These are phyloP conservation scores for Diglossa cyanea DNA, from an alignment of 2,797 vertebrate genomes.

Conservation along the genomic window DNA sequence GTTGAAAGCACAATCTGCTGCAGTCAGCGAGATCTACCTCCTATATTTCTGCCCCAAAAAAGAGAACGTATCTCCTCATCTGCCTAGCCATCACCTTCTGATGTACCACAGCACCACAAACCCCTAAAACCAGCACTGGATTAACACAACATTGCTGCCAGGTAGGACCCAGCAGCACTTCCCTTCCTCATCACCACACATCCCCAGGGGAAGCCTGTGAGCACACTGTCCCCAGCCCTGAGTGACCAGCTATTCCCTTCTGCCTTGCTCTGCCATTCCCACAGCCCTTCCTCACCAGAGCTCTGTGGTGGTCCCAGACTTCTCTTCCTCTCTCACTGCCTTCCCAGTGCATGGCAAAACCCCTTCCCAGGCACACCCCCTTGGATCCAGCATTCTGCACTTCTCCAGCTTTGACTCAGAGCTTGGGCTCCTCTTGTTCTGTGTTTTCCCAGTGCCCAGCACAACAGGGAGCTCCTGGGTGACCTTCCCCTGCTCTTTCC, in stretches of 20 bases:
- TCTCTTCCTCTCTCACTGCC: not conserved
- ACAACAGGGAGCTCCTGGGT: not conserved
- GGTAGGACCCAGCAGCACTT: not conserved
- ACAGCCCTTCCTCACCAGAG: not conserved
- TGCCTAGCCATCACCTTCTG: not conserved
- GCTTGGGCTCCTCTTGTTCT: fast-evolving
- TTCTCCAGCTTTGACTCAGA: not conserved
- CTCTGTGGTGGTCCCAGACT: fast-evolving
- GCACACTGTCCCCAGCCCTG: not conserved
- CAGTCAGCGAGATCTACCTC: not conserved
- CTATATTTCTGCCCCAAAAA: not conserved
- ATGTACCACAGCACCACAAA: not conserved
- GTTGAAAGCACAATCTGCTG: not conserved
- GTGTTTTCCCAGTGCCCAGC: not conserved
- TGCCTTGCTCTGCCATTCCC: not conserved
- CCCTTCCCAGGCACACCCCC: not conserved
- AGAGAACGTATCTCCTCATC: fast-evolving
- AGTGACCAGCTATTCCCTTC: not conserved
- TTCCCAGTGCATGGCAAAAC: not conserved
- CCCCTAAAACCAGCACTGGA: not conserved
- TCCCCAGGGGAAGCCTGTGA: not conserved
- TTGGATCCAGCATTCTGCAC: not conserved
- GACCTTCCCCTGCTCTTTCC: not conserved
- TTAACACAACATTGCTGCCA: not conserved
- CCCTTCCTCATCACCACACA: not conserved